A percentile compares a stretch with the other conserved stretches of the same genome.
These are phyloP conservation scores for Glomeris maerens DNA, from an alignment of 1,140 invertebrate genomes.

Conservation along the genomic window DNA sequence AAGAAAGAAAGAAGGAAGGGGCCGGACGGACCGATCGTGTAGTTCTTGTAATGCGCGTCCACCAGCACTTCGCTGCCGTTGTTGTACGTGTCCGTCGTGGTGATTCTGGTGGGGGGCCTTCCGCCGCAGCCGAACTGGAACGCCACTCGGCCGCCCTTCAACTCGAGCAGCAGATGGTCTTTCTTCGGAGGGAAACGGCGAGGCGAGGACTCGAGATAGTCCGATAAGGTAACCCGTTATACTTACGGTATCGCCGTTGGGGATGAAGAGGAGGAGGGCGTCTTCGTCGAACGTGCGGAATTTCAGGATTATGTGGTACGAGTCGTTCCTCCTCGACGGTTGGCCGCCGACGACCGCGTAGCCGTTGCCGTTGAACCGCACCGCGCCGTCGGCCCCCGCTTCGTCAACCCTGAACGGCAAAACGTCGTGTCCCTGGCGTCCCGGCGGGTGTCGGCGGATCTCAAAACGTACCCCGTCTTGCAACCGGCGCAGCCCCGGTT, in stretches of 20 bases:
- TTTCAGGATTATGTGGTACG: slow-evolving; percentile 59
- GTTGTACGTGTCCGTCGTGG: too few species aligned
- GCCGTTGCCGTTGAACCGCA: slow-evolving; percentile 58
- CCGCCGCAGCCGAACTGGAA: slow-evolving; percentile 46
- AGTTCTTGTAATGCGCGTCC: too few species aligned
- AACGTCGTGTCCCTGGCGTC: slow-evolving; percentile 55
- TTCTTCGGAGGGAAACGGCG: slow-evolving; percentile 13
- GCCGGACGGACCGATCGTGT: too few species aligned
- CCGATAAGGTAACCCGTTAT: too few species aligned
- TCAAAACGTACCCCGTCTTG: slow-evolving; percentile 47
- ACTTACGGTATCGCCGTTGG: slow-evolving; percentile 52
- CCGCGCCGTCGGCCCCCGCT: slow-evolving; percentile 36
- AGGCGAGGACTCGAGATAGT: too few species aligned
- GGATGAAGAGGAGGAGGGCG: slow-evolving; percentile 67
- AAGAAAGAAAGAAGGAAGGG: too few species aligned
- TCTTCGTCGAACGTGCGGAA: slow-evolving; percentile 79
- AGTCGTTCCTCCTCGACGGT: slow-evolving; percentile 50
- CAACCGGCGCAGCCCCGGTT: slow-evolving; percentile 49
- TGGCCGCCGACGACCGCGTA: slow-evolving; percentile 50
- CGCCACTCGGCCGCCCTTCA: slow-evolving; percentile 57
- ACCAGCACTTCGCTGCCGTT: too few species aligned
- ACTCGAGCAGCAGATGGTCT: slow-evolving; percentile 53
- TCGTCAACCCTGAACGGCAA: slow-evolving; percentile 42
- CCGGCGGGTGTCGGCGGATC: slow-evolving; percentile 36
- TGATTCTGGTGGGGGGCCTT: too few species aligned